Conservation (phyloP, 2,888 invertebrate species). For the Sceliomorpha sp. region DNA sequence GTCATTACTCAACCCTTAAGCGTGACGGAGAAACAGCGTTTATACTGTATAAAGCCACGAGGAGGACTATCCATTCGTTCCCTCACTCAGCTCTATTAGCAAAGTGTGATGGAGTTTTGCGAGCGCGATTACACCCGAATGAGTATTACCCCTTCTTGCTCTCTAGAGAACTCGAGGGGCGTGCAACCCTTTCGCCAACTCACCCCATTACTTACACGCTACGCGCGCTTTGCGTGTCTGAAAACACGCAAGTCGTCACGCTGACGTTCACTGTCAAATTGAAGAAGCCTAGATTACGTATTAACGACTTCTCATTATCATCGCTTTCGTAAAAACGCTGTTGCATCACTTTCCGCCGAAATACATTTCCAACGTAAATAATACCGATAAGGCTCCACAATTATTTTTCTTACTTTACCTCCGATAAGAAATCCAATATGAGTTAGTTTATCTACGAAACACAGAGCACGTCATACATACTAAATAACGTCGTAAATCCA, state of each 20-base stretch:
- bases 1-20: conserved; percentile 64
- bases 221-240: conserved; percentile 57
- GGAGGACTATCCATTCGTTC: conserved; percentile 66
- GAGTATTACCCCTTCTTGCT: conserved; percentile 75
- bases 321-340: conserved; percentile 5
- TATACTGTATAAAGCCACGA: conserved; percentile 68
- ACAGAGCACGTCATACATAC: conserved; percentile 12
- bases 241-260: conserved; percentile 54
- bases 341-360: no score
- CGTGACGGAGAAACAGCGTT: conserved; percentile 61
- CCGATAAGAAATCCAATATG: background rate
- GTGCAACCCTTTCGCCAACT: conserved; percentile 72
- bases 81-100: conserved; percentile 77
- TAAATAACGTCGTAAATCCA: conserved; percentile 24
- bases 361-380: no score
- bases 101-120: conserved; percentile 81
- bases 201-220: conserved; percentile 53
- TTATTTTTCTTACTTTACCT: background rate
- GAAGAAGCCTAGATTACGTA: conserved; percentile 45
- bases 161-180: conserved; percentile 60
- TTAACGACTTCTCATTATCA: conserved; percentile 45
- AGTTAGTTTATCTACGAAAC: conserved; percentile 7
- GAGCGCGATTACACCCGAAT: conserved; percentile 81
- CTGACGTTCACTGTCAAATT: conserved; percentile 36
- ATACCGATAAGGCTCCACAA: background rate